Evolutionary conservation across 2,113 vertebrate species (phyloP), one percentile per base, ranked within the genome.

Genomic region (Atractosteus spatula): DNA sequence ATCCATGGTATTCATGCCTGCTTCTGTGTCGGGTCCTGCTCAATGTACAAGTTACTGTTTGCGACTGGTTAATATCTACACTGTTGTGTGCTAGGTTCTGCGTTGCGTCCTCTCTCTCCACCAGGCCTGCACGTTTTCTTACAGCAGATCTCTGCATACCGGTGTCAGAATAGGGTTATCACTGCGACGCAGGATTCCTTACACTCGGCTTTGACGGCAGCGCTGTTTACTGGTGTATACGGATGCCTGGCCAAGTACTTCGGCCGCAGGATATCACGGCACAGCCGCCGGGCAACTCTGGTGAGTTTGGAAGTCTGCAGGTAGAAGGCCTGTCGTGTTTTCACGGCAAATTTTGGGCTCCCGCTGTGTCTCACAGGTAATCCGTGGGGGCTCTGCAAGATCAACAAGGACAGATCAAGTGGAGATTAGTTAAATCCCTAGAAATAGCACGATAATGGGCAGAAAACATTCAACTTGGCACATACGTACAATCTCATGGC

Each of bases 131-230:
- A 29, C 29, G 29, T 29, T 29, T 29, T 29, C 1, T 29, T 29
- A 29, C 1, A 29, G 29, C 29, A 29, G 29, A 29, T 29, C 29
- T 29, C 29, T 29, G 29, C 29, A 29, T 1, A 29, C 59, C n/a
- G 14, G 14, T 16, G 59, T 12, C 7, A 13, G 5, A 43, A 43
- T 13, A 66, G 55, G 41, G 29, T 29, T 29, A 29, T 29, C 29
- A 29, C 29, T 29, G 29, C 2, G 29, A 29, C 29, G 29, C 29
- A 72, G 11, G 10, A 7, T 10, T 13, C 62, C 94, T 93, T 82
- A 99, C 97, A 97, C 83, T 99, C 97, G 11, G 96, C 94, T 90
- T 98, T 99, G 91, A 99, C 96, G 80, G 95, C 94, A 2, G 94
- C 93, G 0, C 94, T 94, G 92, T 99, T 99, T 86, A 99, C 93